Evolutionary conservation across 2,113 vertebrate species (phyloP).

Genomic region (Corythoichthys haematopterus): DNA sequence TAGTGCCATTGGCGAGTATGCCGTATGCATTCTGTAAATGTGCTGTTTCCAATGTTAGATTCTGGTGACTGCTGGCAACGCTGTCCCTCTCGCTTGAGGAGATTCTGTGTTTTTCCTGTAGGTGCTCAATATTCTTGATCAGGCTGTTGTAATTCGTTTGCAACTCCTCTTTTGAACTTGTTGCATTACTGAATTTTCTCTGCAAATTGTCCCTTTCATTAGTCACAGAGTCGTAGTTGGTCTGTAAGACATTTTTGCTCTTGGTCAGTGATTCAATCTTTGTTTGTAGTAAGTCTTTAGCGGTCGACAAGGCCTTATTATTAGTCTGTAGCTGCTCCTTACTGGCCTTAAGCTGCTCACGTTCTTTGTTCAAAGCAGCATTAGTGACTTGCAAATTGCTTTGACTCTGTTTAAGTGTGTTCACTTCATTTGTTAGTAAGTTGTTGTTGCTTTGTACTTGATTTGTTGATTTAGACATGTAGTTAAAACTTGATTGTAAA

Average conservation of each 20-base stretch:
- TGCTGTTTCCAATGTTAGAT: constrained; percentile 14
- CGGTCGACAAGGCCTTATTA: neutral
- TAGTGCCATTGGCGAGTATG: neutral
- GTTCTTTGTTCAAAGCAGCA: constrained; percentile 11
- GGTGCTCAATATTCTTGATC: constrained; percentile 27
- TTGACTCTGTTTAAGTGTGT: constrained; percentile 1
- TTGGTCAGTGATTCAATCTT: neutral
- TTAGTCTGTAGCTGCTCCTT: constrained; percentile 8
- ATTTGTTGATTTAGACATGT: fast-evolving
- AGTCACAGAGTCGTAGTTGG: neutral
- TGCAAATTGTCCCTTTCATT: constrained; percentile 45
- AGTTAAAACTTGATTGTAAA: fast-evolving
- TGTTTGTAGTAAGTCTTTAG: constrained; percentile 9
- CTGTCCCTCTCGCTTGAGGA: constrained; percentile 35
- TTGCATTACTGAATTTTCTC: constrained; percentile 43
- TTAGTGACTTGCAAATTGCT: constrained; percentile 25
- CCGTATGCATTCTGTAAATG: constrained; percentile 9
- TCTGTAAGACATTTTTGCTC: constrained; percentile 17
- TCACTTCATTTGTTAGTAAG: neutral
- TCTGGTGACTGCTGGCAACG: constrained; percentile 25
- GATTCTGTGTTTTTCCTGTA: constrained; percentile 37
- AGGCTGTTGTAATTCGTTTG: constrained; percentile 32
- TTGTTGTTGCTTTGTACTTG: constrained; percentile 8
- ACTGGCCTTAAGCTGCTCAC: constrained; percentile 9
- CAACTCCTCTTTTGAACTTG: constrained; percentile 29